phyloP scores from a whole-genome alignment of 2,113 vertebrate species.

The Paracyprichromis sp. region DNA sequence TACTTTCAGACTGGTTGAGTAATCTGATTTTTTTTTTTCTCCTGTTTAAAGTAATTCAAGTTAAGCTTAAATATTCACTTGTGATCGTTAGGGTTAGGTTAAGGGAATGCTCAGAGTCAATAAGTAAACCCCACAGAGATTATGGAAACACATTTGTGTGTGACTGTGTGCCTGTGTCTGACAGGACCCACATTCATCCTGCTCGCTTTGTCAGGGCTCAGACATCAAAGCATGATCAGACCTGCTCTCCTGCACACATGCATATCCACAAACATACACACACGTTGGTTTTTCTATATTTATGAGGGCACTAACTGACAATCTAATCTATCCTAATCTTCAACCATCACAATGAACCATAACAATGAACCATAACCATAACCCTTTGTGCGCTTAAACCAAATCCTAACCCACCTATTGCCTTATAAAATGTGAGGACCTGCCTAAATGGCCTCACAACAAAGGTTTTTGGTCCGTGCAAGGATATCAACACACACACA shows the following conservation, averaged over 20 bases:
- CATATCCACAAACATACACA: neutral
- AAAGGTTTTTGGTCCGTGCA: neutral
- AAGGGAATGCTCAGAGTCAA: neutral
- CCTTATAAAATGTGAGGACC: neutral
- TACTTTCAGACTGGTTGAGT: neutral
- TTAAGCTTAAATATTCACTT: neutral
- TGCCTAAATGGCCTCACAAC: neutral
- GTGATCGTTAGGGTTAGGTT: neutral
- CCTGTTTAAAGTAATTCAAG: neutral
- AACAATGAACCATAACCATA: neutral
- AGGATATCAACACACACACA: neutral
- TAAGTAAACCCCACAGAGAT: neutral
- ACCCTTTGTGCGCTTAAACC: neutral
- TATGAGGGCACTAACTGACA: neutral
- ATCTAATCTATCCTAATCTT: neutral
- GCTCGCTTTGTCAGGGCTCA: slow-evolving; percentile 13
- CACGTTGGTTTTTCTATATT: neutral
- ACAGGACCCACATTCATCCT: slow-evolving; percentile 4
- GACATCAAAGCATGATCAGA: slow-evolving; percentile 46
- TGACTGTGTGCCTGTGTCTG: neutral
- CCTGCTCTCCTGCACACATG: slow-evolving; percentile 3
- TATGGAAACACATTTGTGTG: neutral
- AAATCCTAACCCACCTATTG: neutral
- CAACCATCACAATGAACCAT: neutral
- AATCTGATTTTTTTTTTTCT: neutral